These are phyloP conservation scores for Eretmodus cyanostictus DNA, from an alignment of 2,113 vertebrate species.

Conservation along the genomic window DNA sequence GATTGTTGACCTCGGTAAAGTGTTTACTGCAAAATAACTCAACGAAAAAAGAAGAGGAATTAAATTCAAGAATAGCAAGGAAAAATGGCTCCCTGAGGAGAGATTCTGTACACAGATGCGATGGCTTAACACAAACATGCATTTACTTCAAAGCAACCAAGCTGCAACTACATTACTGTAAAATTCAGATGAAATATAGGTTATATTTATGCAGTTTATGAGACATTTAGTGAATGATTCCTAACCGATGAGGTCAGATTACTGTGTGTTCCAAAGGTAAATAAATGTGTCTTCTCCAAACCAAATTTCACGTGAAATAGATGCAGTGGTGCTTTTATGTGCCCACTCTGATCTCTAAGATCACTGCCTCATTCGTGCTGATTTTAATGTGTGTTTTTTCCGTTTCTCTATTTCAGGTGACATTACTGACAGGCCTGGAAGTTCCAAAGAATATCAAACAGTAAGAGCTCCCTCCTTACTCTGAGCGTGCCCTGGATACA, in stretches of 20 bases:
- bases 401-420: slow-evolving; percentile 77
- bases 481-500: neutral
- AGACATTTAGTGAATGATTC: neutral
- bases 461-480: slow-evolving; percentile 16
- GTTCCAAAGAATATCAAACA: slow-evolving; percentile 79
- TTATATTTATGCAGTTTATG: neutral
- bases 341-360: neutral
- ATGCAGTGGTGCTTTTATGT: neutral
- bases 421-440: slow-evolving; percentile 87
- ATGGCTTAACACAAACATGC: neutral
- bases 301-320: neutral
- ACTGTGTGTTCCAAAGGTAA: neutral
- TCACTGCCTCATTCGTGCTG: neutral
- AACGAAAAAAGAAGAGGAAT: neutral
- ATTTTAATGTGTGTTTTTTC: neutral
- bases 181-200: neutral
- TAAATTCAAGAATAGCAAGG: neutral
- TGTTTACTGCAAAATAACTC: neutral
- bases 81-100: neutral
- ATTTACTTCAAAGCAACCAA: neutral
- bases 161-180: neutral
- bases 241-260: neutral
- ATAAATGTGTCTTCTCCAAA: neutral
- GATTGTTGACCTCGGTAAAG: neutral
- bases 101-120: neutral